Evolutionary conservation across 2,113 vertebrate species (phyloP), one percentile per base, ranked within the genome.

Genomic region (Toxotes chatareus): DNA sequence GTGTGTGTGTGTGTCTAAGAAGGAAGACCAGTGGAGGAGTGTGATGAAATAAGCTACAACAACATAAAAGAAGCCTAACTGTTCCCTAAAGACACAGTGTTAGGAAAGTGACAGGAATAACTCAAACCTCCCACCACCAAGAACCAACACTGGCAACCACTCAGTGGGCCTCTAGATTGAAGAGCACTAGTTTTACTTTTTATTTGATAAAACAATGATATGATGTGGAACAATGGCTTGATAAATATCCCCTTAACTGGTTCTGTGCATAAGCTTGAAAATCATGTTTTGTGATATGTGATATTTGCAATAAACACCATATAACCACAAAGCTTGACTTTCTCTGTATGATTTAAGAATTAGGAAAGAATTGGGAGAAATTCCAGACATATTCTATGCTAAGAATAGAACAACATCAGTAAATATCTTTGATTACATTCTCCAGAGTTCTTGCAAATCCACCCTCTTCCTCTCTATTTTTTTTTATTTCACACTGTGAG

Each of bases 21-120:
- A 69, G 84, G 79, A 89, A 72, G 74, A 74, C 56, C 61, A 49
- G 44, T 32, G 68, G 62, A 83, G 66, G 83, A 90, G 62, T 76
- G 73, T 79, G 86, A 90, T 86, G 90, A 92, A 91, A 91, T 83
- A 90, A 90, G 73, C 76, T 82, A 78, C 84, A 89, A 88, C 68
- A 85, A 87, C 87, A 88, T 86, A 87, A 87, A 87, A 91, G 75
- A 46, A 79, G 77, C 27, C 9, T 87, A 89, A 91, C 86, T 86
- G 74, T 83, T 86, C 91, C 91, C 93, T 74, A 19, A 86, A 87
- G 90, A 85, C 81, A 79, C 57, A 73, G 62, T 67, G 60, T 83
- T 77, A 71, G 76, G 21, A 85, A 81, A 90, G 78, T 81, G 82
- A 84, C 82, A 82, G 59, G 47, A 89, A 85, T 83, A 88, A 85